Evolutionary conservation across 1,140 invertebrate species (phyloP), one percentile per base, ranked within the genome.

Genomic region (Drosophila nasuta): DNA sequence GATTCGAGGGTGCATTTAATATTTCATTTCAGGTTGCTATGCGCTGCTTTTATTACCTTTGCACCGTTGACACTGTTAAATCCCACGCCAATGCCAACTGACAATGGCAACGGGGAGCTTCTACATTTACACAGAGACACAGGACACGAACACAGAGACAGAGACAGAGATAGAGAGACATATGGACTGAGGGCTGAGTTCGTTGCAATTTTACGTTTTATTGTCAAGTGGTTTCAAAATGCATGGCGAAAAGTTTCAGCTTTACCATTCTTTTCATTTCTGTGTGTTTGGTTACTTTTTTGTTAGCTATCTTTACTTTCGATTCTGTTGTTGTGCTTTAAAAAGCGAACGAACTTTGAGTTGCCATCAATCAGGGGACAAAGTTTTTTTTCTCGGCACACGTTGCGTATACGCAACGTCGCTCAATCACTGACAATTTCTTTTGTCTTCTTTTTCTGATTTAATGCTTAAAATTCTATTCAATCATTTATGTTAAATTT

Each of bases 401-500:
- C 62, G 56, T 57, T 73, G 75, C 64, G 69, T 66, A 73, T 66
- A 73, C 74, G 69, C 62, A 76, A 62, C 7, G 10, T 68, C n/a
- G 72, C 68, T 88, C 85, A 89, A 88, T 88, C 85, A 88, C 79
- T 88, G 85, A 89, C 85, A 89, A 79, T 60, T 43, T 52, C 17
- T 10, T 33, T 57, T 51, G 54, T 46, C 13, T 5, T 25, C 20
- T 68, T 52, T 54, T 60, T 35, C 75, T 64, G 81, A 83, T 73
- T 73, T 80, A 69, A 70, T 83, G 77, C 73, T 83, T 72, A 88
- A 89, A 83, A 89, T 83, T 83, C 63, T 81, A 89, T 89, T 88
- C 85, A 81, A 88, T 88, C 85, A 88, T 89, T 88, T 89, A 88
- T 85, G 85, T 76, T 85, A 83, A 88, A 88, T 88, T 88, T 85